Evolutionary conservation across 2,797 vertebrate genomes (phyloP), one percentile per base, ranked within the genome.

Genomic region (Eupleurogrammus muticus): DNA sequence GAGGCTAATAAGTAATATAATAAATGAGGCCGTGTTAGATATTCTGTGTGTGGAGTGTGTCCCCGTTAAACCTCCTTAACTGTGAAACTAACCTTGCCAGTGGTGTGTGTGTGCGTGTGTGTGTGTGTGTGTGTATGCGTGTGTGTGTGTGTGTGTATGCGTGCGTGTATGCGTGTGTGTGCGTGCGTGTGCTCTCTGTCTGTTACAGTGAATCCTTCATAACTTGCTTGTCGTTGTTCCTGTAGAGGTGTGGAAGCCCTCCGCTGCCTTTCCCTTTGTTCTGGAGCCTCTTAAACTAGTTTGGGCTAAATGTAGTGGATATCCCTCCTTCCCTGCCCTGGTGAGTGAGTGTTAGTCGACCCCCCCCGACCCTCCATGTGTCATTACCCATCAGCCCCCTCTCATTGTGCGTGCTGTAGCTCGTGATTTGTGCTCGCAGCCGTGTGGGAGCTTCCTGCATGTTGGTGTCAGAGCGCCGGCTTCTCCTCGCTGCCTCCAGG

Each of bases 241-340:
- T 92, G 92, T 93, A 98, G 96, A 96, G 91, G 95, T 96, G 94
- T 97, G 96, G 96, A 96, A 96, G 65, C 95, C 97, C 77, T 89
- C 95, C 13, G 96, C 95, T 38, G 91, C 95, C 54, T 94, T 94
- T 48, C 91, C 95, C 82, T 94, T 96, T 70, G 95, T 95, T 69
- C 95, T 97, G 88, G 96, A 98, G 91, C 97, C 96, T 88, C 93
- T 97, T 85, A 97, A 97, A 89, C 95, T 98, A 90, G 96, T 97
- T 80, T 97, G 97, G 97, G 97, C 96, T 94, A 97, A 98, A 90
- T 97, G 96, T 94, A 97, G 96, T 70, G 97, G 96, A 85, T 97
- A 96, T 88, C 96, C 96, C 56, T 97, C 96, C 63, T 98, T 96
- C 87, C 96, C 97, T 4, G 96, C 96, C 84, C 92, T 97, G 96